These are phyloP conservation scores for Drosophila albomicans DNA, from an alignment of 1,140 invertebrate genomes.

Conservation along the genomic window DNA sequence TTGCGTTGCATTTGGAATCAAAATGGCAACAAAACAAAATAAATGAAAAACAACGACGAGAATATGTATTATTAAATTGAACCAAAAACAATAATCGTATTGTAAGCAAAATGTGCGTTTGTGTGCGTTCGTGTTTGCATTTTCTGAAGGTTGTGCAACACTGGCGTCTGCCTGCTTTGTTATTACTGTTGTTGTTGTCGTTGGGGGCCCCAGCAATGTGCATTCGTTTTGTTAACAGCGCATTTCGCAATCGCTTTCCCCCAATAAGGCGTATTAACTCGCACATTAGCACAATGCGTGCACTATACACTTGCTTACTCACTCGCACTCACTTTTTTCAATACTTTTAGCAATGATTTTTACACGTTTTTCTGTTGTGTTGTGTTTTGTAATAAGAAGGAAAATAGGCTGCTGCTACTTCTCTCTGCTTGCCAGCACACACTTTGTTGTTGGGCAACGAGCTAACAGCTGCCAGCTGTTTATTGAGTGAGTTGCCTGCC, in stretches of 20 bases:
- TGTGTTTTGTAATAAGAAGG: slow-evolving; percentile 66
- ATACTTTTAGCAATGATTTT: slow-evolving; percentile 27
- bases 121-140: slow-evolving; percentile 24
- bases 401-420: slow-evolving; percentile 41
- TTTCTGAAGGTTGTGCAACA: slow-evolving; percentile 56
- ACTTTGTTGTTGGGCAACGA: slow-evolving; percentile 66
- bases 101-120: slow-evolving; percentile 39
- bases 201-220: slow-evolving; percentile 31
- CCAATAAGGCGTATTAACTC: slow-evolving; percentile 22
- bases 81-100: slow-evolving; percentile 56
- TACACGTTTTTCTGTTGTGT: slow-evolving; percentile 32
- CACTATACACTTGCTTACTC: background rate
- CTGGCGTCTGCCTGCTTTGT: slow-evolving; percentile 50
- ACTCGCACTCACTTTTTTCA: background rate
- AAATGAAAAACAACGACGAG: slow-evolving; percentile 44
- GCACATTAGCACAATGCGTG: background rate
- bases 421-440: slow-evolving; percentile 30
- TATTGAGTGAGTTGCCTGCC: background rate
- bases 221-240: slow-evolving; percentile 35
- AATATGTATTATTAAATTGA: slow-evolving; percentile 61
- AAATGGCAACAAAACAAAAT: slow-evolving; percentile 13
- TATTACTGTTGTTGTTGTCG: slow-evolving; percentile 49
- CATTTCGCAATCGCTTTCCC: slow-evolving; percentile 77
- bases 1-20: slow-evolving; percentile 23
- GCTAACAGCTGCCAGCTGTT: slow-evolving; percentile 64